Evolutionary conservation across 2,888 invertebrate species (phyloP).

Genomic region (Margaritifera margaritifera): DNA sequence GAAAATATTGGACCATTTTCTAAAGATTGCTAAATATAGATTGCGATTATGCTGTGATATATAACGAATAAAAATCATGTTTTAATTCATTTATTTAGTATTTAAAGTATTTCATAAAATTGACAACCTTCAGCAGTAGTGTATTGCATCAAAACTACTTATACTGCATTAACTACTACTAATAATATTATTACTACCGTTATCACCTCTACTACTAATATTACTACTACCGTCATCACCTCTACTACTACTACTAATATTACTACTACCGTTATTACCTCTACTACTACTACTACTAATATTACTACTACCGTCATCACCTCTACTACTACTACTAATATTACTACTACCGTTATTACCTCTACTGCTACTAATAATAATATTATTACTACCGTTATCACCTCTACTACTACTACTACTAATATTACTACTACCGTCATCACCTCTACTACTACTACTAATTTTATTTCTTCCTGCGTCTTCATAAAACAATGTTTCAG

Average conservation of each 20-base stretch:
- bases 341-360: too few relatives aligned
- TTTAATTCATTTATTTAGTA: too few relatives aligned
- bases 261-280: constrained; percentile 10
- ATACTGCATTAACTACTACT: constrained; percentile 6
- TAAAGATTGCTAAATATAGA: too few relatives aligned
- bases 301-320: neutral
- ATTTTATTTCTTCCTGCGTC: too few relatives aligned
- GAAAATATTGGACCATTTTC: too few relatives aligned
- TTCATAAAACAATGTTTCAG: too few relatives aligned
- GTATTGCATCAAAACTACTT: constrained; percentile 14
- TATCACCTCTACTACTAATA: constrained; percentile 9
- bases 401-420: constrained; percentile 12
- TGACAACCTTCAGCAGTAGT: too few relatives aligned
- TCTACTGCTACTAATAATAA: constrained; percentile 8
- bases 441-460: too few relatives aligned
- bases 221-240: neutral
- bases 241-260: neutral
- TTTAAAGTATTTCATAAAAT: too few relatives aligned
- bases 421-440: constrained; percentile 2
- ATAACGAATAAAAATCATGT: too few relatives aligned
- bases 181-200: constrained; percentile 10
- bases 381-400: constrained; percentile 9
- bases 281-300: constrained; percentile 12
- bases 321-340: too few relatives aligned
- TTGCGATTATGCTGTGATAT: too few relatives aligned